Evolutionary conservation across 2,797 vertebrate species (phyloP), one percentile per base, ranked within the genome.

Genomic region (Pangasius krempfi): DNA sequence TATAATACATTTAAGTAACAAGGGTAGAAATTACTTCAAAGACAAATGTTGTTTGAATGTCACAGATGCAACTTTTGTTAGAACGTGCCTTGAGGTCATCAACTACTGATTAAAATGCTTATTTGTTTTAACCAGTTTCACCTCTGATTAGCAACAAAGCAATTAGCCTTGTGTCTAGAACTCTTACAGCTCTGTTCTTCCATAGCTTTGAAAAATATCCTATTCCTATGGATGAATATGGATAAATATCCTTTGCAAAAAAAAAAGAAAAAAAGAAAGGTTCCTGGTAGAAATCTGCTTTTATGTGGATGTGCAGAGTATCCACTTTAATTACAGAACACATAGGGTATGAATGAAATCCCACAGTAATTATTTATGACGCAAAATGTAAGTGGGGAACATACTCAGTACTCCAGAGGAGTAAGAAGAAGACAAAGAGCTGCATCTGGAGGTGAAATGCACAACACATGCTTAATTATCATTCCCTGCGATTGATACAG

Each of bases 391-490:
- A 83, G 58, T 44, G 37, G n/a, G 52, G 16, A 44, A 56, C n/a
- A 30, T 10, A 73, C 18, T 44, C 16, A 60, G n/a, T 66, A 27
- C 47, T 68, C 20, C 8, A 56, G 73, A 54, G 44, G 37, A 27
- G 44, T 68, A 76, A 72, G 27, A 70, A 73, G 73, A 60, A 75
- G 68, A 78, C 27, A 52, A 14, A 79, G n/a, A 79, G n/a, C 40
- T 60, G 37, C 30, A 54, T 44, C 25, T 25, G 47, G 20, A 62
- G 56, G 80, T 83, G 27, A 88, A 62, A 89, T 37, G 83, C 78
- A 75, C 72, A 92, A 90, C 93, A 92, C 92, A 92, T 94, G 93
- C 94, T 94, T 93, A 93, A 95, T 92, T 91, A 90, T 93, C 93
- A 92, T 93, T 93, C 88, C 93, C 93, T 94, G 92, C 75, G 92